phyloP scores from a whole-genome alignment of 2,797 vertebrate species.

The Zalophus californianus region DNA sequence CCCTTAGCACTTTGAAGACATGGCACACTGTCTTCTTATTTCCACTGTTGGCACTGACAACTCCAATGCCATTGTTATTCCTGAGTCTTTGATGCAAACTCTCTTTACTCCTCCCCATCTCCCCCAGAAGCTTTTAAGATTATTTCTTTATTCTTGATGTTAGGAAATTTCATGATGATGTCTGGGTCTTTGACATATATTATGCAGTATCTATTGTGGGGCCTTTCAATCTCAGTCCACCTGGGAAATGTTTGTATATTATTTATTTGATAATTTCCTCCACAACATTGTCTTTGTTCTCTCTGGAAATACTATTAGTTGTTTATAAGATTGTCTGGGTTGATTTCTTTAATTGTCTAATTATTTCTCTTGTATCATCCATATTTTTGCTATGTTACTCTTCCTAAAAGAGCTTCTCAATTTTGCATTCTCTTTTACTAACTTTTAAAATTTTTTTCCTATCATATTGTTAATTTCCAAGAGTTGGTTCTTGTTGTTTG shows the following conservation, averaged over 20 bases:
- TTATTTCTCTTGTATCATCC: conserved; percentile 49
- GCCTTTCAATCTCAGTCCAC: not conserved
- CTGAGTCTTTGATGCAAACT: conserved; percentile 23
- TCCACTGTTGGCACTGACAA: not conserved
- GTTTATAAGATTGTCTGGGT: not conserved
- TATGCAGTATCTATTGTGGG: not conserved
- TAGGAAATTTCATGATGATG: conserved; percentile 13
- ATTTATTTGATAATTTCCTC: conserved; percentile 58
- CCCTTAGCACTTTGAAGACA: not conserved
- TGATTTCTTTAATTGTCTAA: conserved; percentile 40
- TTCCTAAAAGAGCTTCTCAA: conserved; percentile 13
- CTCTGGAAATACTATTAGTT: conserved; percentile 26
- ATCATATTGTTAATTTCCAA: conserved; percentile 33
- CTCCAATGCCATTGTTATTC: not conserved
- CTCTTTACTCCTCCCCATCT: not conserved
- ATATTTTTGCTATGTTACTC: conserved; percentile 13
- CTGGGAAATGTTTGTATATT: not conserved
- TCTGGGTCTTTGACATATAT: conserved; percentile 1
- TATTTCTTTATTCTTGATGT: conserved; percentile 20
- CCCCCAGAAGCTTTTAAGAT: not conserved
- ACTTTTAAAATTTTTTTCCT: not conserved
- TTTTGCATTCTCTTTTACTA: not conserved
- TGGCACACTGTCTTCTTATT: conserved; percentile 27
- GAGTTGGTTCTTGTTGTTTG: not conserved
- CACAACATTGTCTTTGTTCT: conserved; percentile 44